Percentiles rank a stretch among this genome's conserved stretches.
phyloP scores from a whole-genome alignment of 2,113 vertebrate species.

The Hippocampus guttulatus region DNA sequence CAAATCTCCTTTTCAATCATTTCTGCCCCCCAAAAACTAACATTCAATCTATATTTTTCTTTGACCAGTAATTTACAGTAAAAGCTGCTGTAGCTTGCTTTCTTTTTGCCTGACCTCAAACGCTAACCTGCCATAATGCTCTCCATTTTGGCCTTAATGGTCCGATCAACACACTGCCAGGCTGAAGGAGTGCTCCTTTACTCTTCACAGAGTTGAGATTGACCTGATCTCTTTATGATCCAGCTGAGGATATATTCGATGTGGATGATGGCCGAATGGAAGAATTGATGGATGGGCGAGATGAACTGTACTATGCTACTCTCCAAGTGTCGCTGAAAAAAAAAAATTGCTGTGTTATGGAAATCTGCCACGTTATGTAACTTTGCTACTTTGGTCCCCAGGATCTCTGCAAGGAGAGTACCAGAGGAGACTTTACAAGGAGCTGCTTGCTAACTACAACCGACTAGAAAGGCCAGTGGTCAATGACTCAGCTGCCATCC shows the following conservation, averaged over 20 bases:
- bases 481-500: slow-evolving; percentile 79
- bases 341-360: background rate
- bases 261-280: background rate
- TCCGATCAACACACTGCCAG: slow-evolving; percentile 28
- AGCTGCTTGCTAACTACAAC: slow-evolving; percentile 82
- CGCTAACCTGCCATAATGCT: slow-evolving; percentile 42
- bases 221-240: background rate
- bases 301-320: background rate
- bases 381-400: slow-evolving; percentile 25
- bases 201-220: slow-evolving; percentile 3
- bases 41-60: background rate
- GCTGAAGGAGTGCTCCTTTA: slow-evolving; percentile 16
- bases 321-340: background rate
- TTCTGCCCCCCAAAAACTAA: background rate
- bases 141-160: slow-evolving; percentile 50
- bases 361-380: background rate
- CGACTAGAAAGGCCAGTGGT: slow-evolving; percentile 79
- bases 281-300: background rate
- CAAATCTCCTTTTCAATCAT: background rate
- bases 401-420: slow-evolving; percentile 79
- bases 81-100: slow-evolving; percentile 13
- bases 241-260: background rate
- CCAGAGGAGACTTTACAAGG: slow-evolving; percentile 81
- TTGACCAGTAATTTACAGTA: background rate
- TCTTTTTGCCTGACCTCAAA: slow-evolving; percentile 26